A percentile compares a stretch with the other conserved stretches of the same genome.
Evolutionary conservation across 2,113 vertebrate species (phyloP).

Genomic region (Chinchilla lanigera): DNA sequence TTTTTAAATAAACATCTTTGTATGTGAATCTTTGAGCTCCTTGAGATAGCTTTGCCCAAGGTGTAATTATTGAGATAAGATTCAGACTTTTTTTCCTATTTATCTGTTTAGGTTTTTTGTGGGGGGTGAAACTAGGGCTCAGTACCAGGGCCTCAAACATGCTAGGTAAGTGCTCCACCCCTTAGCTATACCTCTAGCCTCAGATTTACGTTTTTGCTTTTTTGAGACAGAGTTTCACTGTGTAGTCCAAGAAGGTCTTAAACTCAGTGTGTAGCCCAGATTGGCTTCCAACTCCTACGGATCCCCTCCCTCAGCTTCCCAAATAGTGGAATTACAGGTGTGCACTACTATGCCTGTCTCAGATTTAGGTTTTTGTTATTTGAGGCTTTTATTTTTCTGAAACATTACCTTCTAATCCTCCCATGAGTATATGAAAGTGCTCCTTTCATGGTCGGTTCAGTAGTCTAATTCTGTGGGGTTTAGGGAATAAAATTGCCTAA

Average conservation of each 20-base stretch:
- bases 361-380: neutral
- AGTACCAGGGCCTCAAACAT: neutral
- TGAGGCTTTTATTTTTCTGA: constrained; percentile 52
- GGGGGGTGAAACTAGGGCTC: neutral
- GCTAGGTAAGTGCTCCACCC: neutral
- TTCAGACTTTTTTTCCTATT: neutral
- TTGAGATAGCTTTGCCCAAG: neutral
- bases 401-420: constrained; percentile 3
- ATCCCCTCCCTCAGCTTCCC: neutral
- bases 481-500: constrained; percentile 1
- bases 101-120: neutral
- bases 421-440: neutral
- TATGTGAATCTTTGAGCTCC: constrained; percentile 37
- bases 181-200: neutral
- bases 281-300: neutral
- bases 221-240: neutral
- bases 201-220: neutral
- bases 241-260: neutral
- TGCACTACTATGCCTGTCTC: neutral
- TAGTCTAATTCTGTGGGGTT: neutral
- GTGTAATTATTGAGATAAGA: constrained; percentile 21
- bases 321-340: neutral
- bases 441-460: neutral
- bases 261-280: neutral
- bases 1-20: constrained; percentile 11